Evolutionary conservation across 2,888 invertebrate genomes (phyloP), one percentile per base, ranked within the genome.

Genomic region (Apamea epomidion): DNA sequence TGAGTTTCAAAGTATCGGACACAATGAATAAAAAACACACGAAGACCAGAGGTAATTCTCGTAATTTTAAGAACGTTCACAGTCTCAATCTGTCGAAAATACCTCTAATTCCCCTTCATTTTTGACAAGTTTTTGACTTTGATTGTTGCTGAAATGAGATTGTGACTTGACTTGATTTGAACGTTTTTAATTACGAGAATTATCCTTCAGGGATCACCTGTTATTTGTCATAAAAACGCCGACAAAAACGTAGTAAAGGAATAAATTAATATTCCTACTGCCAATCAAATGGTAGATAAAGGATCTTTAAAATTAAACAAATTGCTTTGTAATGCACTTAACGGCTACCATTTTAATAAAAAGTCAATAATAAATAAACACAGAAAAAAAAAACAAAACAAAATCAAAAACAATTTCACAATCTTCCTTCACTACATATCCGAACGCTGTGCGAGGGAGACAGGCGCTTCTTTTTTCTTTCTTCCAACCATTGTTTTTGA

Each of bases 401-500:
- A n/a, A 69, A 54, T 42, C 51, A 74, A 71, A 83, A 71, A 78
- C 29, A 60, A 70, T 58, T 14, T 42, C 3, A 51, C 16, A 54
- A 51, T 80, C 29, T 58, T 64, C 48, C 7, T n/a, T 51, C 4
- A 54, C 70, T 18, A 42, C 67, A 78, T 81, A 77, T 77, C 69
- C 74, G 76, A 85, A 72, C 77, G 21, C 37, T 5, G 82, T 51
- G 79, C 25, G 77, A 89, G 65, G 21, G 85, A 86, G 90, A 84
- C 54, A n/a, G 14, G n/a, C 58, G 18, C 77, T 89, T 84, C 84
- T 92, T 91, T 91, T 91, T 88, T 85, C 87, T 85, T 86, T 87
- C 72, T 68, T 75, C 65, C 75, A 48, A 21, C 92, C 91, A 94
- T 94, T 95, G 94, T 94, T 92, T 92, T 92, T 88, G 85, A 84